phyloP scores from a whole-genome alignment of 2,797 vertebrate species.

The Tragopan temminckii region DNA sequence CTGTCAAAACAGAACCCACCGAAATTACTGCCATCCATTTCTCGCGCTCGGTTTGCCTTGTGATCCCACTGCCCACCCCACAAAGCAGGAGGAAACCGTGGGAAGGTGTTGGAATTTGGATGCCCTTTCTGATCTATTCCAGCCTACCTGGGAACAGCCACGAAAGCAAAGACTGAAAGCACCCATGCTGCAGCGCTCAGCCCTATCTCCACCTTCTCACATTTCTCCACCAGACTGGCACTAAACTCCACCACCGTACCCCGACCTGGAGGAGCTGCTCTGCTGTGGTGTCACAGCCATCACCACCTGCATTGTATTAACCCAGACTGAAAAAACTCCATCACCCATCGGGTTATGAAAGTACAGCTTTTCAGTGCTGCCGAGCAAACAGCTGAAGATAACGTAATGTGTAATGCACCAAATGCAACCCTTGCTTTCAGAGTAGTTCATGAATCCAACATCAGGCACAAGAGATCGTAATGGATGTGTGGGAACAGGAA shows the following conservation, averaged over 20 bases:
- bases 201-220: not conserved
- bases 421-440: not conserved
- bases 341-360: not conserved
- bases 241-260: not conserved
- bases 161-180: not conserved
- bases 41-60: not conserved
- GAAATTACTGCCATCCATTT: slow-evolving; percentile 41
- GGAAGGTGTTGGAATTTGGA: not conserved
- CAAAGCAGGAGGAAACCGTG: not conserved
- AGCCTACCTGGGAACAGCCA: not conserved
- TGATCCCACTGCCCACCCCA: not conserved
- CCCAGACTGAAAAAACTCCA: not conserved
- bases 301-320: not conserved
- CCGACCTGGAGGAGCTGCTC: too few relatives aligned
- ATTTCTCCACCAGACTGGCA: not conserved
- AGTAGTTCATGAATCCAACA: not conserved
- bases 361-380: not conserved
- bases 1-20: slow-evolving; percentile 44
- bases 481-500: not conserved
- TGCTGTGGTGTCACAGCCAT: not conserved
- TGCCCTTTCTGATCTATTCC: not conserved
- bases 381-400: not conserved
- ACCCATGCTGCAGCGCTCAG: not conserved
- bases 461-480: not conserved
- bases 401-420: not conserved